These are phyloP conservation scores for Phataginus tetradactyla DNA, from an alignment of 2,797 vertebrate genomes.

Conservation along the genomic window DNA sequence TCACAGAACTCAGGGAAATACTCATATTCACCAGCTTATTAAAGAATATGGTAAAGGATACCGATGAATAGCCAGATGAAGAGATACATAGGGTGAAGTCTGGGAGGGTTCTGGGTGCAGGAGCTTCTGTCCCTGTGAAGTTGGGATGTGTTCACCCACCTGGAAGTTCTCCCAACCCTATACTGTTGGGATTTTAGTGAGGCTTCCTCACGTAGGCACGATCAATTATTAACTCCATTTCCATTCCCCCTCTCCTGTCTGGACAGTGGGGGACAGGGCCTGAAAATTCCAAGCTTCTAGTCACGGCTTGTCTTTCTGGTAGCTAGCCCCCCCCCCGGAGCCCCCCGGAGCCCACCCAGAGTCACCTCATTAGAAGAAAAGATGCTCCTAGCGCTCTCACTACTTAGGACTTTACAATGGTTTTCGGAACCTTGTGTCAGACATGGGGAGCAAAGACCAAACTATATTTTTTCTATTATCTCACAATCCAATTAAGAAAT, in stretches of 20 bases:
- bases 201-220: background rate
- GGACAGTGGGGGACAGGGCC: background rate
- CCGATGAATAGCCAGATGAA: background rate
- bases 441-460: background rate
- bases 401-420: background rate
- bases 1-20: background rate
- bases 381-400: too few species aligned
- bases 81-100: background rate
- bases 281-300: background rate
- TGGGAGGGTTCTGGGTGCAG: too few species aligned
- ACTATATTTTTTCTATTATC: background rate
- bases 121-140: background rate
- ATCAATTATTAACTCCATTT: background rate
- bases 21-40: background rate
- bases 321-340: too few species aligned
- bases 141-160: background rate
- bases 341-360: too few species aligned
- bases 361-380: too few species aligned
- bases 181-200: background rate
- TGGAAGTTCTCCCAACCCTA: background rate
- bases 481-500: slow-evolving; percentile 61
- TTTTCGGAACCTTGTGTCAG: background rate
- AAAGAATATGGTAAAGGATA: background rate
- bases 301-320: background rate
- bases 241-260: background rate